A percentile compares a stretch with the other conserved stretches of the same genome.
These are phyloP conservation scores for Aradophagus sp. DNA, from an alignment of 1,140 invertebrate species.

Conservation along the genomic window DNA sequence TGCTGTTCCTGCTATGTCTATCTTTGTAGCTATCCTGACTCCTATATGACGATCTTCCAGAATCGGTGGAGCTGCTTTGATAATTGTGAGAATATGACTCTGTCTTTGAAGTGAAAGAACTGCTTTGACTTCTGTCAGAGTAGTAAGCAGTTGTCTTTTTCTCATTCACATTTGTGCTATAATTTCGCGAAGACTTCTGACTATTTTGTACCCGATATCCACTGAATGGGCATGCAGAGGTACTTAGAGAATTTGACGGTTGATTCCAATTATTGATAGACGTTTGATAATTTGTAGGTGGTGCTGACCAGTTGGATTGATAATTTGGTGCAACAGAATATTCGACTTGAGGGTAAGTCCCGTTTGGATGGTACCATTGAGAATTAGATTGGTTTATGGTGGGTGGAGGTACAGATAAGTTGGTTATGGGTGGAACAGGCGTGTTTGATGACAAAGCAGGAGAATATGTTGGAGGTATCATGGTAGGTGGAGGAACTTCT, in stretches of 20 bases:
- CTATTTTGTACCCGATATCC: not conserved
- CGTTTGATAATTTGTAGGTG: not conserved
- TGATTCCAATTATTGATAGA: conserved; percentile 13
- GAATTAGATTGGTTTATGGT: not conserved
- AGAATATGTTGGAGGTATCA: conserved; percentile 7
- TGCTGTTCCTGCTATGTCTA: conserved; percentile 24
- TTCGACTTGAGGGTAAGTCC: conserved; percentile 1
- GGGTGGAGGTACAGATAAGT: conserved; percentile 26
- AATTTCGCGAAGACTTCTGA: conserved; percentile 5
- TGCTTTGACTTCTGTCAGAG: conserved; percentile 22
- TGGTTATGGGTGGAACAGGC: conserved; percentile 1
- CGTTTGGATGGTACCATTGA: conserved; percentile 11
- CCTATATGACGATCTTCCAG: conserved; percentile 50
- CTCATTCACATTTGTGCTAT: not conserved
- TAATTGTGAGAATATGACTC: conserved; percentile 35
- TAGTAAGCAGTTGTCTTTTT: conserved; percentile 13
- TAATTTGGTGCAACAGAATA: conserved; percentile 10
- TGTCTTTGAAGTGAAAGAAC: conserved; percentile 29
- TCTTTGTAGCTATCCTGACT: conserved; percentile 44
- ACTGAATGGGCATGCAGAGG: conserved; percentile 2
- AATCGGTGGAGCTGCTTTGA: conserved; percentile 36
- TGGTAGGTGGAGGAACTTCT: conserved; percentile 38
- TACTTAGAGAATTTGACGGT: conserved; percentile 1
- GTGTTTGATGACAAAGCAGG: not conserved
- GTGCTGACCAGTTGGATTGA: conserved; percentile 8